Percentiles rank a stretch among this genome's conserved stretches.
Evolutionary conservation across 2,113 vertebrate genomes (phyloP).

Genomic region (Ranitomeya imitator): DNA sequence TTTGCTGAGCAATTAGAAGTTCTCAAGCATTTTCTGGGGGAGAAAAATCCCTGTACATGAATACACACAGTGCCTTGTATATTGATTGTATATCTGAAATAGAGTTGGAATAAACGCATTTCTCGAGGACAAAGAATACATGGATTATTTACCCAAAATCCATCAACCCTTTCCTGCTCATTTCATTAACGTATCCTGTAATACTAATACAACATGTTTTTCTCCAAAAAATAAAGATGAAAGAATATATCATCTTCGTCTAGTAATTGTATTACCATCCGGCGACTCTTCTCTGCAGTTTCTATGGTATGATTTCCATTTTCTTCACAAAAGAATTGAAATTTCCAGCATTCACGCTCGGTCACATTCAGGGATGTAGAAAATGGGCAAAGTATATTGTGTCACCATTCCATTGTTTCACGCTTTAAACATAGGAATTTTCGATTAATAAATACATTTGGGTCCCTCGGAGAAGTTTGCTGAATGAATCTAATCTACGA

Average conservation of each 20-base stretch:
- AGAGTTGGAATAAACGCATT: background rate
- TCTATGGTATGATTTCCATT: conserved; percentile 19
- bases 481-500: conserved; percentile 27
- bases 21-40: no score
- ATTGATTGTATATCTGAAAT: background rate
- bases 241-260: background rate
- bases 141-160: background rate
- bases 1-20: no score
- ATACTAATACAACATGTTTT: background rate
- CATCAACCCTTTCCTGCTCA: background rate
- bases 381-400: conserved; percentile 10
- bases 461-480: background rate
- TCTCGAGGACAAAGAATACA: background rate
- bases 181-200: background rate
- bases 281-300: background rate
- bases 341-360: conserved; percentile 29
- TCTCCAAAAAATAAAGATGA: background rate
- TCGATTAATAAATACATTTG: conserved; percentile 24
- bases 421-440: conserved; percentile 15
- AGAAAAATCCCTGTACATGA: background rate
- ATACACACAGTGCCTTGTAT: background rate
- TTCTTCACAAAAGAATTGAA: conserved; percentile 8
- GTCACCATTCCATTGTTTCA: conserved; percentile 28
- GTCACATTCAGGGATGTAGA: conserved; percentile 6
- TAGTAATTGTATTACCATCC: conserved; percentile 16